Conservation (phyloP, 2,797 vertebrate species). For the Chaenodraco wilsoni region DNA sequence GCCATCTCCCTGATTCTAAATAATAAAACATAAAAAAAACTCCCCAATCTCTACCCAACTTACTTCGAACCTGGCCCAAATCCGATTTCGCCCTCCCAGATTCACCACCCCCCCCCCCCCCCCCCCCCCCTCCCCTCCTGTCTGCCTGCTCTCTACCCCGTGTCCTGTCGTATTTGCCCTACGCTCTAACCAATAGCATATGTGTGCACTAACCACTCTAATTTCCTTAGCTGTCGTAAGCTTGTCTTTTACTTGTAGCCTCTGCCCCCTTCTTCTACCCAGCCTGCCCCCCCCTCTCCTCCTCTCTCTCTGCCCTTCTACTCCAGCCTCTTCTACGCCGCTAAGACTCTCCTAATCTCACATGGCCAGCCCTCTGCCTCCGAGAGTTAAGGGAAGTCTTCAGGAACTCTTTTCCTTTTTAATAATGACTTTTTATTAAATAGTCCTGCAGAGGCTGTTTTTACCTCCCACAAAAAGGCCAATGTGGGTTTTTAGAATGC, state of each 20-base stretch:
- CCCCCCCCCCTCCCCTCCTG: conserved; percentile 56
- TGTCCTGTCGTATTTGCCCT: conserved; percentile 72
- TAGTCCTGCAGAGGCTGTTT: conserved; percentile 9
- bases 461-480: conserved; percentile 5
- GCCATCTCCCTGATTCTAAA: conserved; percentile 39
- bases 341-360: conserved; percentile 63
- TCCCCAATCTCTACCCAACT: conserved; percentile 30
- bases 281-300: conserved; percentile 49
- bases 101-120: conserved; percentile 54
- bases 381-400: conserved; percentile 36
- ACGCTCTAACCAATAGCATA: conserved; percentile 75
- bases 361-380: conserved; percentile 52
- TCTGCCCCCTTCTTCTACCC: conserved; percentile 63
- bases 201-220: conserved; percentile 80
- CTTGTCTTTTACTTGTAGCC: conserved; percentile 79
- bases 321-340: conserved; percentile 64
- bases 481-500: background rate
- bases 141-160: conserved; percentile 69
- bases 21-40: conserved; percentile 38
- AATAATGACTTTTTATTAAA: background rate
- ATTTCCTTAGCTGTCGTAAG: conserved; percentile 71
- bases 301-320: conserved; percentile 38
- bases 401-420: background rate
- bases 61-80: conserved; percentile 38
- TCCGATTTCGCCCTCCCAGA: conserved; percentile 42